Evolutionary conservation across 2,113 vertebrate species (phyloP), one percentile per base, ranked within the genome.

Genomic region (Fulica atra): DNA sequence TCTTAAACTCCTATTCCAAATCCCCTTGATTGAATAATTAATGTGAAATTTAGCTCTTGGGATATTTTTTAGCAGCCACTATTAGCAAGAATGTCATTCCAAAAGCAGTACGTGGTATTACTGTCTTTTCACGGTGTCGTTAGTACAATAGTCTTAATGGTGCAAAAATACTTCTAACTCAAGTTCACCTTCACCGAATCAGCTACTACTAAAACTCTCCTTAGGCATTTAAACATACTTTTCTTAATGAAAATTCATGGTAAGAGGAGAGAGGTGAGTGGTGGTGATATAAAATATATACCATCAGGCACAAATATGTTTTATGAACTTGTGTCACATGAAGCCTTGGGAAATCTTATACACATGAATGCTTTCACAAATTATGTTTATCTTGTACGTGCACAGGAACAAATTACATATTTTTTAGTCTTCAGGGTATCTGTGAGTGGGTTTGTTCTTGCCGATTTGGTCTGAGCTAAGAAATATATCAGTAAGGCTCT

Each of bases 311-410:
- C 63, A 66, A 87, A 56, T 85, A 60, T 54, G 35, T 83, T 95
- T 93, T 89, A 83, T 92, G 74, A 77, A 57, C 74, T 79, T 61
- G 38, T 90, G 81, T 76, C 89, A 72, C 57, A 81, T 1, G 4
- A 86, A 94, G 88, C 88, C 84, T 82, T 92, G 73, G 64, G 92
- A 94, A 89, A 94, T 92, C 84, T 94, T 84, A 13, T 13, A 76
- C 51, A 33, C 56, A 26, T 40, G 29, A 84, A 74, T 60, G 31
- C 65, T 78, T 57, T 85, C 40, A 70, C 79, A 94, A 72, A 85
- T 91, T 85, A 29, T n/a, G 51, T 89, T 96, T 94, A 66, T 92
- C 70, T 93, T 70, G 29, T 9, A 64, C 1, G 4, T 76, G 72
- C 48, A 33, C 44, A 53, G 61, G 40, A 84, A 11, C 7, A 94